Conservation (phyloP, 2,113 vertebrate species). For the Syngnathus typhle region DNA sequence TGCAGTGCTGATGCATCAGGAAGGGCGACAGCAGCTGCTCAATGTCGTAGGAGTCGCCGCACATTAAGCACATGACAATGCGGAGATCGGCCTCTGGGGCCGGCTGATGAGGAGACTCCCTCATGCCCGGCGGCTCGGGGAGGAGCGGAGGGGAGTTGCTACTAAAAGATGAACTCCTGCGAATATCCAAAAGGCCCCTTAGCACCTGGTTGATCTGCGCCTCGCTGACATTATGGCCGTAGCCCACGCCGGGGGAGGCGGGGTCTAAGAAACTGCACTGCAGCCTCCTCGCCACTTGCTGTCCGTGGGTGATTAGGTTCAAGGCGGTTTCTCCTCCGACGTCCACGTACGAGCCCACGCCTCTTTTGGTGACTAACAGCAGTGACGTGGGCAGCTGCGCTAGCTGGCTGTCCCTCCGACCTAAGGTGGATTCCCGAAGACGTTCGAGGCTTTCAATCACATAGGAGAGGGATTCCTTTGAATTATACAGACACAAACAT, state of each 20-base stretch:
- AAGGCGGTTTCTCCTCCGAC: constrained; percentile 85
- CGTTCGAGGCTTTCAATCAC: constrained; percentile 94
- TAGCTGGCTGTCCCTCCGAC: constrained; percentile 80
- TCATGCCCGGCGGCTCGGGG: constrained; percentile 71
- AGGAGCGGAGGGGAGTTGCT: constrained; percentile 71
- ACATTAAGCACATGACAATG: constrained; percentile 91
- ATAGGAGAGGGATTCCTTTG: constrained; percentile 91
- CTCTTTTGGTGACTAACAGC: constrained; percentile 85
- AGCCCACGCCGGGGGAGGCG: constrained; percentile 80
- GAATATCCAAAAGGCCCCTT: constrained; percentile 83
- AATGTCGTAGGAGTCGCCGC: constrained; percentile 80
- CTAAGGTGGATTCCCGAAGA: constrained; percentile 80
- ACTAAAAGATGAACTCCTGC: constrained; percentile 75
- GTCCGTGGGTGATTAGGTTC: constrained; percentile 88
- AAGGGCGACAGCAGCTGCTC: constrained; percentile 86
- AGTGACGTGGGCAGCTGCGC: constrained; percentile 81
- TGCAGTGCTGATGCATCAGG: constrained; percentile 79
- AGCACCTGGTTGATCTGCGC: constrained; percentile 90
- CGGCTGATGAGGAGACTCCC: constrained; percentile 76
- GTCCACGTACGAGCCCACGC: constrained; percentile 76
- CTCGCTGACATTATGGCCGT: constrained; percentile 88
- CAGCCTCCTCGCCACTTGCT: constrained; percentile 86
- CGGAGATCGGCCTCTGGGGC: constrained; percentile 81
- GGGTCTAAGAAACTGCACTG: constrained; percentile 91
- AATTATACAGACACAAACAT: constrained; percentile 96